Conservation (phyloP, 2,888 invertebrate genomes). For the Drosophila birchii region DNA sequence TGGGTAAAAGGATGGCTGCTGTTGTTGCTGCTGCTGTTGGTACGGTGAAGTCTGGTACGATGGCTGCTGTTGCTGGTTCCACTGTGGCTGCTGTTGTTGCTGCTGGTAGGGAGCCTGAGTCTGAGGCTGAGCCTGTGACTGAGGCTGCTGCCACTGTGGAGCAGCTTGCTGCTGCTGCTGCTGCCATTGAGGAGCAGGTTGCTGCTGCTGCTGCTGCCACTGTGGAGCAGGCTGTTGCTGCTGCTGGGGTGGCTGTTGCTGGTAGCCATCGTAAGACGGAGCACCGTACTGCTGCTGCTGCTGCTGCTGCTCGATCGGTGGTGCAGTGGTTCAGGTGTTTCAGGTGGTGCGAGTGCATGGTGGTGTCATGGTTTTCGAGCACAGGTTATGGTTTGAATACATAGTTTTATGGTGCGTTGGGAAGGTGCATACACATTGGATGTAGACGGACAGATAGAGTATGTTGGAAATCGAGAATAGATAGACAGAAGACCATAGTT, state of each 20-base stretch:
- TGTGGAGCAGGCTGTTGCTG: constrained; percentile 58
- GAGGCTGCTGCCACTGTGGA: constrained; percentile 53
- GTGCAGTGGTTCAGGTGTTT: constrained; percentile 41
- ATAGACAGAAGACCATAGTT: constrained; percentile 55
- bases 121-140: constrained; percentile 56
- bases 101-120: constrained; percentile 57
- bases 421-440: constrained; percentile 48
- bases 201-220: constrained; percentile 59
- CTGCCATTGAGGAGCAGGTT: constrained; percentile 50
- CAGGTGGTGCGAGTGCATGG: constrained; percentile 51
- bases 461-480: constrained; percentile 42
- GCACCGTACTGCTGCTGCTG: constrained; percentile 76
- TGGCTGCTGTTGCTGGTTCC: constrained; percentile 57
- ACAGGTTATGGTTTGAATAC: constrained; percentile 50
- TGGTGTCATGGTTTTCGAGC: constrained; percentile 44
- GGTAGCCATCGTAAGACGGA: constrained; percentile 65
- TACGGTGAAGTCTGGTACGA: constrained; percentile 66
- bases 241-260: constrained; percentile 55
- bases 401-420: constrained; percentile 38
- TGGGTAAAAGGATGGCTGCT: constrained; percentile 74
- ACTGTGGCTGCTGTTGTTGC: constrained; percentile 35
- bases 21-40: constrained; percentile 69
- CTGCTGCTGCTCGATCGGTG: constrained; percentile 51
- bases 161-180: constrained; percentile 60
- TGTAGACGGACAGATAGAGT: constrained; percentile 26